Percentiles rank a stretch among this genome's conserved stretches.
phyloP scores from a whole-genome alignment of 53 echinoderm and acorn worm species.

The Temnopleurus reevesii region DNA sequence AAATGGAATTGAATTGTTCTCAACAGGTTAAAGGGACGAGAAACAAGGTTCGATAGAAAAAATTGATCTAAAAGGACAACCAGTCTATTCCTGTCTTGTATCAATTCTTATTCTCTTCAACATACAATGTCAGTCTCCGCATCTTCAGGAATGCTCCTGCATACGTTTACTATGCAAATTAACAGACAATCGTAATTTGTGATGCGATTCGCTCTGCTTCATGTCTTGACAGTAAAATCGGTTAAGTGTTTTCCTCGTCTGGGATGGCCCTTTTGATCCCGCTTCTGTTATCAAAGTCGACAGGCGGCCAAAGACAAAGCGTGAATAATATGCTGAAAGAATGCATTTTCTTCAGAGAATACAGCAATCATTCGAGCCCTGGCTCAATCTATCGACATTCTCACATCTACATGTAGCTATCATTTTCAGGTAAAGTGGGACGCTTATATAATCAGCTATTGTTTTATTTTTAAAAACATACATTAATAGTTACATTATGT shows the following conservation, averaged over 20 bases:
- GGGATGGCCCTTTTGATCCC: background rate
- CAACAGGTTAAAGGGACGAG: too few species aligned
- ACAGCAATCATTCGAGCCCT: background rate
- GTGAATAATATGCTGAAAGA: background rate
- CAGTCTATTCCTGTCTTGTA: background rate
- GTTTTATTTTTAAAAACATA: too few species aligned
- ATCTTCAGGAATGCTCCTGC: too few species aligned
- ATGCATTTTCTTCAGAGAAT: background rate
- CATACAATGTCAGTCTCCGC: background rate
- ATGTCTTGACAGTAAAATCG: conserved; percentile 3
- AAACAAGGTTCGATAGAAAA: too few species aligned
- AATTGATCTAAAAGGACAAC: too few species aligned
- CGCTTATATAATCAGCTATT: too few species aligned
- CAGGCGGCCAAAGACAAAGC: background rate
- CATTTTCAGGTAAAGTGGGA: too few species aligned
- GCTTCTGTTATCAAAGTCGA: background rate
- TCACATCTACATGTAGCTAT: too few species aligned
- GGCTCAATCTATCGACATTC: too few species aligned
- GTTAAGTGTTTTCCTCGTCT: background rate
- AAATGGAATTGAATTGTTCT: too few species aligned
- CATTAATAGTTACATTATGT: too few species aligned
- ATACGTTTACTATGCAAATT: background rate
- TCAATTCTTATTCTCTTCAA: background rate
- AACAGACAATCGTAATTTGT: background rate
- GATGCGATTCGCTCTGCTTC: background rate